A percentile compares a stretch with the other conserved stretches of the same genome.
phyloP scores from a whole-genome alignment of 2,797 vertebrate genomes.

The Lagodon rhomboides region DNA sequence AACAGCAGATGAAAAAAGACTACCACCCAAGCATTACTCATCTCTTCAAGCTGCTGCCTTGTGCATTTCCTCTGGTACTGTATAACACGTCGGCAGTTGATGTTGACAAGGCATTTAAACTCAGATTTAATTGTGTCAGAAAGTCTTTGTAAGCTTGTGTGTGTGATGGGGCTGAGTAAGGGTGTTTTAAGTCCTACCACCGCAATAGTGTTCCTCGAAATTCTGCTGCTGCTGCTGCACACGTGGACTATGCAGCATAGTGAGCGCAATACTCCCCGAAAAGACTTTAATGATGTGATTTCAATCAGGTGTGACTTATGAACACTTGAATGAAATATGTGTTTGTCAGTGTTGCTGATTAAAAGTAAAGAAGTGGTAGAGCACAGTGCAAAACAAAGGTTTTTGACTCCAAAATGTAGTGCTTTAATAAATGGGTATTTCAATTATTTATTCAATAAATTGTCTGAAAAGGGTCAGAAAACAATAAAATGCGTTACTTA shows the following conservation, averaged over 20 bases:
- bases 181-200: neutral
- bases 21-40: constrained; percentile 44
- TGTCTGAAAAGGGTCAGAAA: neutral
- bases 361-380: neutral
- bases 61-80: constrained; percentile 16
- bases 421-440: neutral
- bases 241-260: constrained; percentile 16
- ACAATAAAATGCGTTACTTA: no score
- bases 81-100: constrained; percentile 5
- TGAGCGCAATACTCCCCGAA: neutral
- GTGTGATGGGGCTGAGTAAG: neutral
- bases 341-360: neutral
- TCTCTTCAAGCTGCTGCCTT: constrained; percentile 25
- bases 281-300: neutral
- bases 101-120: constrained; percentile 1
- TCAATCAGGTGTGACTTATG: neutral
- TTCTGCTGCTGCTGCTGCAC: constrained; percentile 10
- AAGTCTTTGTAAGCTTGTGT: constrained; percentile 5
- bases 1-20: constrained; percentile 64
- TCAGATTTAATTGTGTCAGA: neutral
- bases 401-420: neutral
- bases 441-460: fast-evolving
- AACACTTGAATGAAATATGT: neutral
- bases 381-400: neutral
- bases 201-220: neutral